Base-by-base conservation (phyloP, 2,113 vertebrate genomes). In the Prochilodus magdalenae region DNA sequence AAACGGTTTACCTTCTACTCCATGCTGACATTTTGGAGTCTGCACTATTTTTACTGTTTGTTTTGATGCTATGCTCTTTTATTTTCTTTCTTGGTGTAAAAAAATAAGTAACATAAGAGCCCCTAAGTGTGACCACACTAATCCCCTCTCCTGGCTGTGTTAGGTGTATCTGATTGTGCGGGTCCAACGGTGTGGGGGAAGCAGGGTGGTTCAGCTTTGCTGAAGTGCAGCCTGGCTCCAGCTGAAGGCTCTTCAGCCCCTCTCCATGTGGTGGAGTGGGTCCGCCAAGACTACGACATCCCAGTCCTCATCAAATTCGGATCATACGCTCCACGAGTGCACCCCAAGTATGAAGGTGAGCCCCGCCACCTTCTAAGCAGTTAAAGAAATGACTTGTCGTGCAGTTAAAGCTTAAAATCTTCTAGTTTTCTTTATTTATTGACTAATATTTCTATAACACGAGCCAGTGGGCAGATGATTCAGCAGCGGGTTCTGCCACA, bases 221-320 rank as follows among this genome's bases (percentile, higher is more conserved):
- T 99, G 91, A 90, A 90, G 79, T 99, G 97, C 49, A 91, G 89
- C 77, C 89, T 96, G 59, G 91, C 94, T 5, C 86, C 92, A 0
- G 86, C 82, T 0, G 83, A 88, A 0, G 77, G 84, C 2, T 89
- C 83, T 4, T 72, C 92, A 2, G 91, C 87, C 36, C 93, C 95
- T 0, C 93, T 93, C 51, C 96, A 96, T 1, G 96, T 99, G 89
- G 95, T 98, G 70, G 98, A 99, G 91, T 99, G 98, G 98, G 90
- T 97, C 7, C 96, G 96, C 0, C 95, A 94, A 27, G 97, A 95
- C 76, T 93, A 96, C 30, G 95, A 96, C 75, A 94, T 96, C 62
- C 95, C 97, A 62, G 94, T 98, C 83, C 95, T 99, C 88, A 98
- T 99, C 86, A 95, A 97, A 87, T 98, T 97, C 2, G 97, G 97